Evolutionary conservation across 2,888 invertebrate genomes (phyloP).

Genomic region (Bimastos eiseni): DNA sequence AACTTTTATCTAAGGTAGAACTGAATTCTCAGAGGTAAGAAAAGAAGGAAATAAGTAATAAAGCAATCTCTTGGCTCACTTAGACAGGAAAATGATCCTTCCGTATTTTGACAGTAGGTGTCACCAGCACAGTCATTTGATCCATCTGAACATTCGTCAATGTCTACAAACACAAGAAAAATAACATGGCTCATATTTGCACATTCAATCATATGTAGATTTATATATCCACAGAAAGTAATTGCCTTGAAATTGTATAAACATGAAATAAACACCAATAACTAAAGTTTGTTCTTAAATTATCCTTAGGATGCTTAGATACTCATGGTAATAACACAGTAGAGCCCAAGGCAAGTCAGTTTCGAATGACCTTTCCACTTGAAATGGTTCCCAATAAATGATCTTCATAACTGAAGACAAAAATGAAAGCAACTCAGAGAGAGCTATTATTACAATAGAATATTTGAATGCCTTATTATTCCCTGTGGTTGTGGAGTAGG

Average conservation of each 20-base stretch:
- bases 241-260: not conserved
- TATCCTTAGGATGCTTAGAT: not conserved
- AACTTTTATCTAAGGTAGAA: no score
- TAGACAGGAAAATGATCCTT: conserved; percentile 21
- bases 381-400: not conserved
- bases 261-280: not conserved
- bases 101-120: conserved; percentile 22
- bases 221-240: not conserved
- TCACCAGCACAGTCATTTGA: not conserved
- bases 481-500: not conserved
- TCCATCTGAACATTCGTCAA: conserved; percentile 23
- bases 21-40: no score
- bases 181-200: not conserved
- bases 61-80: not conserved
- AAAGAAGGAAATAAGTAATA: not conserved
- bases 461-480: not conserved
- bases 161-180: not conserved
- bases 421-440: not conserved
- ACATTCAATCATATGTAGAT: not conserved
- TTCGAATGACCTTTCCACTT: not conserved
- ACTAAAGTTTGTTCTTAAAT: not conserved
- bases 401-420: not conserved
- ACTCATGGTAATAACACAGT: not conserved
- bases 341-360: not conserved
- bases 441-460: not conserved